Evolutionary conservation across 2,797 vertebrate genomes (phyloP).

Genomic region (Alauda arvensis): DNA sequence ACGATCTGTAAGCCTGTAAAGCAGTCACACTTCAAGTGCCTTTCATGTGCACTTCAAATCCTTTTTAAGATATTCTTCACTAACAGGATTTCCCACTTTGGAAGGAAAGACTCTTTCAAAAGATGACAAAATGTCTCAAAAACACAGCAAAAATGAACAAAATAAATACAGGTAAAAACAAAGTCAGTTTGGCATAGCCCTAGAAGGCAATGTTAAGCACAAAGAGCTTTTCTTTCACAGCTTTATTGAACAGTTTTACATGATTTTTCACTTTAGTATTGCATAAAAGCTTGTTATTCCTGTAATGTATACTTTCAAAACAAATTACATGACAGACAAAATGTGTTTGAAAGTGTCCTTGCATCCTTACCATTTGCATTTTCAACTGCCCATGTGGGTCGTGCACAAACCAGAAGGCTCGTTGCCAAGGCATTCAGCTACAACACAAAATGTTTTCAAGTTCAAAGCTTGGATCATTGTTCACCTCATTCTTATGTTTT

Average conservation of each 20-base stretch:
- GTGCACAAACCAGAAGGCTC: neutral
- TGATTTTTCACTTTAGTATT: neutral
- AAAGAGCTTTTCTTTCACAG: neutral
- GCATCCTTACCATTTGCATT: constrained; percentile 23
- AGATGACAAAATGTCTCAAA: constrained; percentile 3
- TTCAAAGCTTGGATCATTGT: constrained; percentile 24
- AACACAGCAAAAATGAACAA: neutral
- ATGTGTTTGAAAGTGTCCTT: constrained; percentile 24
- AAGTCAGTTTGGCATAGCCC: neutral
- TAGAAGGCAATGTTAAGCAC: neutral
- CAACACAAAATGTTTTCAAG: constrained; percentile 18
- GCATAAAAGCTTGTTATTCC: neutral
- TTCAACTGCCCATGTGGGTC: constrained; percentile 3
- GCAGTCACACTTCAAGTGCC: constrained; percentile 5
- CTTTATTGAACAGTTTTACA: neutral
- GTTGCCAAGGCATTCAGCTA: constrained; percentile 15
- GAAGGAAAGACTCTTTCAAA: neutral
- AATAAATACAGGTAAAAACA: neutral
- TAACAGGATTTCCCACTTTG: constrained; percentile 25
- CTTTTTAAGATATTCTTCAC: constrained; percentile 18
- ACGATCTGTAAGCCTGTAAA: neutral
- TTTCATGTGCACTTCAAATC: constrained; percentile 42
- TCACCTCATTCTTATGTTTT: constrained; percentile 19
- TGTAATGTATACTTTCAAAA: neutral
- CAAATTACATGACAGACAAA: neutral